phyloP scores from a whole-genome alignment of 2,888 invertebrate species.

The Macrosiphum euphorbiae region DNA sequence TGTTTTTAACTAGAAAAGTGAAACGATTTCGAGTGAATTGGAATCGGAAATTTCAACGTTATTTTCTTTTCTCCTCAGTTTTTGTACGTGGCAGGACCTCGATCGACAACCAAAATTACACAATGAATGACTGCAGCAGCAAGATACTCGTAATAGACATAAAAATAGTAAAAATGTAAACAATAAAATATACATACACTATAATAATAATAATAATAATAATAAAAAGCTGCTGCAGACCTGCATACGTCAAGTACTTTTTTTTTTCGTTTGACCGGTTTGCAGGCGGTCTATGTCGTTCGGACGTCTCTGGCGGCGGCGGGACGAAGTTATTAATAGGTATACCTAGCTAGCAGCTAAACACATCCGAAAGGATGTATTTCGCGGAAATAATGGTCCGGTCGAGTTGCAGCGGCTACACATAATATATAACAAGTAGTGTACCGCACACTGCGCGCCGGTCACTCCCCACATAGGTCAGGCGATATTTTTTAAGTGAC shows the following conservation, averaged over 20 bases:
- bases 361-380: not conserved
- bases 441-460: not conserved
- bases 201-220: not conserved
- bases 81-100: not conserved
- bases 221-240: not conserved
- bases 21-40: not conserved
- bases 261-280: not conserved
- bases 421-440: not conserved
- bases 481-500: constrained; percentile 56
- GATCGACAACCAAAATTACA: not conserved
- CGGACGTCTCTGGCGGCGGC: not conserved
- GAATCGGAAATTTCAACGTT: not conserved
- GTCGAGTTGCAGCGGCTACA: not conserved
- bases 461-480: not conserved
- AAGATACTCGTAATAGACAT: not conserved
- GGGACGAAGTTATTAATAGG: not conserved
- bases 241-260: not conserved
- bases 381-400: not conserved
- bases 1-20: not conserved
- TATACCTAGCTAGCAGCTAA: not conserved
- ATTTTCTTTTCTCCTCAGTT: not conserved
- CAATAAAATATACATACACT: not conserved
- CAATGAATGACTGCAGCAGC: not conserved
- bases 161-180: not conserved
- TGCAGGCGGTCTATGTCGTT: not conserved